A percentile compares a stretch with the other conserved stretches of the same genome.
These are phyloP conservation scores for Thunnus thynnus DNA, from an alignment of 2,113 vertebrate genomes.

Conservation along the genomic window DNA sequence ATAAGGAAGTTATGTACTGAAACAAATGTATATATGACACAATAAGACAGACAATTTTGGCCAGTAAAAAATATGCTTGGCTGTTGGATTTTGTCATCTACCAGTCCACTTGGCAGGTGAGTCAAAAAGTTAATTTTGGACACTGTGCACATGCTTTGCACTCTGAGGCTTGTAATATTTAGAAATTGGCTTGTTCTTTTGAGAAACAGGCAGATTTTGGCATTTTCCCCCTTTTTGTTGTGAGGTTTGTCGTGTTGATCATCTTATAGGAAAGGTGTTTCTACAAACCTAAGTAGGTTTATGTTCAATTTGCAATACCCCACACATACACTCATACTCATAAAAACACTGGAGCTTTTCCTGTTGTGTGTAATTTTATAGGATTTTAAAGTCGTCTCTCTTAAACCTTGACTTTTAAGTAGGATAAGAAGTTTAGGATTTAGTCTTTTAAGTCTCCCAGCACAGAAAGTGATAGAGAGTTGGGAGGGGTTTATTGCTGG, in stretches of 20 bases:
- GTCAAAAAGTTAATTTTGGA: no score
- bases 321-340: neutral
- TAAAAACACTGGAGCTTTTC: constrained; percentile 21
- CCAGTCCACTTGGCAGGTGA: no score
- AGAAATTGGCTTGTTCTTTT: constrained; percentile 1
- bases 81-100: no score
- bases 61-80: no score
- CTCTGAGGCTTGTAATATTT: constrained; percentile 19
- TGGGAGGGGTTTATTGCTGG: neutral
- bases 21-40: no score
- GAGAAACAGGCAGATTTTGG: constrained; percentile 9
- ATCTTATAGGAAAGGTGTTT: neutral
- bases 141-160: constrained; percentile 3
- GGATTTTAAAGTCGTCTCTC: constrained; percentile 47
- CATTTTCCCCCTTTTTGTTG: constrained; percentile 4
- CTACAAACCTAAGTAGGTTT: neutral
- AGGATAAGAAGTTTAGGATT: constrained; percentile 66
- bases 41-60: no score
- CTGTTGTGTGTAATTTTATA: constrained; percentile 52
- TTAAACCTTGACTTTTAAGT: constrained; percentile 59
- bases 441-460: constrained; percentile 34
- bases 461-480: constrained; percentile 34
- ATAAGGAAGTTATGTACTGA: no score
- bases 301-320: neutral
- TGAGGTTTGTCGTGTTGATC: neutral